phyloP scores from a whole-genome alignment of 2,797 vertebrate genomes.

The Pempheris klunzingeri region DNA sequence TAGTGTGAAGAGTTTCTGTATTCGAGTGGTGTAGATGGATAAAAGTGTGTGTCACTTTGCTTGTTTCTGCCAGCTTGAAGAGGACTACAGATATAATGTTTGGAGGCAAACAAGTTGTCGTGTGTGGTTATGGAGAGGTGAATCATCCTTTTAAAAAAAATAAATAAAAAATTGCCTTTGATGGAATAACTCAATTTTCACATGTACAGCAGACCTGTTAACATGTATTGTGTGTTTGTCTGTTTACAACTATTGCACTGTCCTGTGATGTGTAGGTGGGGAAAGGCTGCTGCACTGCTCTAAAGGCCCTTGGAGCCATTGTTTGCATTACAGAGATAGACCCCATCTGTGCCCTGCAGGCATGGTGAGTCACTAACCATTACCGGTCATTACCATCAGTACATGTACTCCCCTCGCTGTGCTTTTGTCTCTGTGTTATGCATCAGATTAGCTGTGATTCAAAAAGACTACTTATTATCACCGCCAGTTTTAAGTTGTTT shows the following conservation, averaged over 20 bases:
- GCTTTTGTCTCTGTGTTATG: slow-evolving; percentile 15
- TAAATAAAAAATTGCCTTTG: not conserved
- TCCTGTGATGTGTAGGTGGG: slow-evolving; percentile 88
- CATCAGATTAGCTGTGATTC: not conserved
- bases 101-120: slow-evolving; percentile 98
- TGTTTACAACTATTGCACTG: slow-evolving; percentile 14
- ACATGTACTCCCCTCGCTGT: slow-evolving; percentile 5
- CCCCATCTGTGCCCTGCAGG: slow-evolving; percentile 98
- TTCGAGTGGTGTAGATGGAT: slow-evolving; percentile 25
- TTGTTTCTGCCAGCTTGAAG: slow-evolving; percentile 90
- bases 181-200: slow-evolving; percentile 23
- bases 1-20: slow-evolving; percentile 3
- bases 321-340: slow-evolving; percentile 98
- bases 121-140: slow-evolving; percentile 99
- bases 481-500: not conserved
- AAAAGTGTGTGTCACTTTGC: slow-evolving; percentile 35
- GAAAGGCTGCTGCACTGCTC: slow-evolving; percentile 97
- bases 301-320: slow-evolving; percentile 96
- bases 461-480: not conserved
- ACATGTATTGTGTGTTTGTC: not conserved
- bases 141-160: slow-evolving; percentile 66
- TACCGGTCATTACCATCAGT: slow-evolving; percentile 18
- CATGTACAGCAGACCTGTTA: slow-evolving; percentile 16
- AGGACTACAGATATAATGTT: slow-evolving; percentile 99
- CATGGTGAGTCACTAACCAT: slow-evolving; percentile 88